Evolutionary conservation across 1,140 invertebrate species (phyloP).

Genomic region (Lysiphlebus fabarum): DNA sequence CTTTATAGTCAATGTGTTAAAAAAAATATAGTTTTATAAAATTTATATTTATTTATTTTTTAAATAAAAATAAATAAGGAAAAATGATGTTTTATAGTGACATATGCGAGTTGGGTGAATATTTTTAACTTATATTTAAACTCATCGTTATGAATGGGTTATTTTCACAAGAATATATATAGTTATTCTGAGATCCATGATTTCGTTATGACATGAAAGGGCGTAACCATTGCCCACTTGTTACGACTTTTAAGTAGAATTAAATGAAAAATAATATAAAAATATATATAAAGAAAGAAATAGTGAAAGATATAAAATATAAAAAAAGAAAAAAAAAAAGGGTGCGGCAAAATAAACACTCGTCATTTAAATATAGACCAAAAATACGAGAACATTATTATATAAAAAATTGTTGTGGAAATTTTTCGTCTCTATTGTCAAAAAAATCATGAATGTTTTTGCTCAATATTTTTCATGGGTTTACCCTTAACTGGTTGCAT

Average conservation of each 20-base stretch:
- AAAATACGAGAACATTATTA: neutral
- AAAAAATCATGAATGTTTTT: neutral
- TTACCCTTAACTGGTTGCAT: constrained; percentile 28
- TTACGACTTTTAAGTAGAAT: constrained; percentile 5
- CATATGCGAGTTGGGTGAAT: constrained; percentile 13
- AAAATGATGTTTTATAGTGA: constrained; percentile 10
- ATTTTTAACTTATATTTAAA: constrained; percentile 11
- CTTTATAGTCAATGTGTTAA: too few relatives aligned
- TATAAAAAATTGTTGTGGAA: neutral
- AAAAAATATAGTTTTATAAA: too few relatives aligned
- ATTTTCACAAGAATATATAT: constrained; percentile 12
- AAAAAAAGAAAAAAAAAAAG: neutral
- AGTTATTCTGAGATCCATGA: constrained; percentile 9
- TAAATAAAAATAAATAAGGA: neutral
- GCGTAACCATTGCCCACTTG: constrained; percentile 19
- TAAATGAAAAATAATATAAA: neutral
- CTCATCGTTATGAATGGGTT: constrained; percentile 15
- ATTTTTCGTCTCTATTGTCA: neutral
- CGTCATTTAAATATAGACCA: constrained; percentile 20
- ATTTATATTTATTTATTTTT: too few relatives aligned
- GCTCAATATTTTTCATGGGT: constrained; percentile 29
- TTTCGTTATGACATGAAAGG: constrained; percentile 22
- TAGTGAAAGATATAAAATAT: neutral
- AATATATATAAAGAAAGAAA: neutral
- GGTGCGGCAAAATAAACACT: constrained; percentile 16